These are phyloP conservation scores for Heterodera filipjevi DNA, from an alignment of 2,888 invertebrate genomes.

Conservation along the genomic window DNA sequence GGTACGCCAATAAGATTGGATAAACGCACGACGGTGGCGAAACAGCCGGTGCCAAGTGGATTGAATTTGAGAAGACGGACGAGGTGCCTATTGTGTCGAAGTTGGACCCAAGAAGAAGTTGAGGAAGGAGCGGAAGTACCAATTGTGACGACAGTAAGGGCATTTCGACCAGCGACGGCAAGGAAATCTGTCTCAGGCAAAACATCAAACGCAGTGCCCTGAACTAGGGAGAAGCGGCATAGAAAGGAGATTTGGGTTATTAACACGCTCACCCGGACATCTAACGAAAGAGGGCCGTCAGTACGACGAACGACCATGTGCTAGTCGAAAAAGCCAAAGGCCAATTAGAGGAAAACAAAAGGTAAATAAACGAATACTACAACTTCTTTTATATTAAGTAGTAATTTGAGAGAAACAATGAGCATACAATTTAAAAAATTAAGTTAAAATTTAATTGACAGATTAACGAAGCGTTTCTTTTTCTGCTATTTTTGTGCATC, in stretches of 20 bases:
- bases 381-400: too few relatives aligned
- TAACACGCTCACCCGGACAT: slow-evolving; percentile 16
- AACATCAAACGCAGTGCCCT: slow-evolving; percentile 40
- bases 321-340: neutral
- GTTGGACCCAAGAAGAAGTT: slow-evolving; percentile 20
- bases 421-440: neutral
- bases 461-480: neutral
- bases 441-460: neutral
- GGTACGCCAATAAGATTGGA: neutral
- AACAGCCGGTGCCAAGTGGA: slow-evolving; percentile 26
- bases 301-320: slow-evolving; percentile 7
- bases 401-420: neutral
- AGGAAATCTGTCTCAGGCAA: slow-evolving; percentile 34
- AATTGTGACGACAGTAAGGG: slow-evolving; percentile 24
- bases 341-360: neutral
- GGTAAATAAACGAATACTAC: neutral
- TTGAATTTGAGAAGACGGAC: slow-evolving; percentile 32
- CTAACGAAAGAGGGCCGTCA: slow-evolving; percentile 16
- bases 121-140: neutral
- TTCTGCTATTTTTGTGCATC: slow-evolving; percentile 29
- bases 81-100: slow-evolving; percentile 28
- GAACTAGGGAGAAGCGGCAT: neutral
- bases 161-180: slow-evolving; percentile 37
- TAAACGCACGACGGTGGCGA: slow-evolving; percentile 33
- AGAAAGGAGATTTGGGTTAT: neutral